These are phyloP conservation scores for Acanthosepion esculentum DNA, from an alignment of 2,888 invertebrate genomes.

Conservation along the genomic window DNA sequence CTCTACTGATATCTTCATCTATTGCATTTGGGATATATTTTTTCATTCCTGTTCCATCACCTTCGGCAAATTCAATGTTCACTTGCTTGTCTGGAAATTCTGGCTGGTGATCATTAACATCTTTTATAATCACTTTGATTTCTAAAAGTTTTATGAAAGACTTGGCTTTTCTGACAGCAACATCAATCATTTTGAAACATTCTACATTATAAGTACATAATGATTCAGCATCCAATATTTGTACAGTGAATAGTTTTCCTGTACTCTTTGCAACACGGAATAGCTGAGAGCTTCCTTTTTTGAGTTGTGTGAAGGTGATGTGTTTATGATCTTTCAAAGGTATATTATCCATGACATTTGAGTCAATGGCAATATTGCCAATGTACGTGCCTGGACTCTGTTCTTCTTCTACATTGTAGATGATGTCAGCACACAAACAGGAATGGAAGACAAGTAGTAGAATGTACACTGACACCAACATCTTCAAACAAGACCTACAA, in stretches of 20 bases:
- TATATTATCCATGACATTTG: background rate
- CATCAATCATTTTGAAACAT: conserved; percentile 21
- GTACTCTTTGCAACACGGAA: background rate
- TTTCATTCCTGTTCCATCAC: background rate
- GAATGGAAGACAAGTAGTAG: background rate
- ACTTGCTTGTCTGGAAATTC: background rate
- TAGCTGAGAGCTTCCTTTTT: background rate
- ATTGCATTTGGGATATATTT: background rate
- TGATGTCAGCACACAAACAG: background rate
- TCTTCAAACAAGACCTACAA: background rate
- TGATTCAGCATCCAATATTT: background rate
- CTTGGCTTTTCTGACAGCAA: background rate
- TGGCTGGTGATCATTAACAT: background rate
- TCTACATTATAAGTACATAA: background rate
- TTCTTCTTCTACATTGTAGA: conserved; percentile 13
- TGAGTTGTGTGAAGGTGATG: background rate
- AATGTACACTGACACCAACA: background rate
- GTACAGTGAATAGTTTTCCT: background rate
- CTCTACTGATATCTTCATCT: background rate
- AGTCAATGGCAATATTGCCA: background rate
- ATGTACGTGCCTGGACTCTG: background rate
- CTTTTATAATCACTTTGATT: background rate
- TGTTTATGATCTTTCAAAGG: background rate
- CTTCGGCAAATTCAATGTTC: background rate
- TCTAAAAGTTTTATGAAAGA: background rate